A percentile compares a stretch with the other conserved stretches of the same genome.
Conservation (phyloP, 2,888 invertebrate genomes). For the Liodrosophila aerea region DNA sequence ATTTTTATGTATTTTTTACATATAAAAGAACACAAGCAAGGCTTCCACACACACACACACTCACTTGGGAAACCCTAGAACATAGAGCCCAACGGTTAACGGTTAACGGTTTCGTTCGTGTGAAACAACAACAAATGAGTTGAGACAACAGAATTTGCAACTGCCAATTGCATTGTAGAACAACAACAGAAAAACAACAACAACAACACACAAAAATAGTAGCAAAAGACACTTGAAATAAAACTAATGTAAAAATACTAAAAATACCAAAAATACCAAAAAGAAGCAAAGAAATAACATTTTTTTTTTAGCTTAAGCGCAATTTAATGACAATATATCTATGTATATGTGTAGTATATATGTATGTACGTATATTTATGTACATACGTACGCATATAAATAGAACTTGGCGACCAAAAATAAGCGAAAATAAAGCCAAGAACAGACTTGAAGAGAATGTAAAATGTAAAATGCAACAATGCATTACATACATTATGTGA, state of each 20-base stretch:
- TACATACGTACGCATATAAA: slow-evolving; percentile 20
- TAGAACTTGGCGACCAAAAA: slow-evolving; percentile 31
- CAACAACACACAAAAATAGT: slow-evolving; percentile 25
- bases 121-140: slow-evolving; percentile 17
- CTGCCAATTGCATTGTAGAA: slow-evolving; percentile 68
- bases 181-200: slow-evolving; percentile 17
- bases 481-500: too few species aligned
- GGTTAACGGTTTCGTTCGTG: slow-evolving; percentile 32
- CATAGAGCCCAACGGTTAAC: slow-evolving; percentile 7
- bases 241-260: slow-evolving; percentile 9
- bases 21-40: slow-evolving; percentile 21
- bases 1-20: slow-evolving; percentile 35
- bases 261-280: slow-evolving; percentile 9
- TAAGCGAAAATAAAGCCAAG: slow-evolving; percentile 23
- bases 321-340: slow-evolving; percentile 51
- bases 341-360: slow-evolving; percentile 18
- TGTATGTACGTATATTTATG: slow-evolving; percentile 13
- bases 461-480: too few species aligned
- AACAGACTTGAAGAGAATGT: slow-evolving; percentile 57
- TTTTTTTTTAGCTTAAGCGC: slow-evolving; percentile 32
- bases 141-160: slow-evolving; percentile 45
- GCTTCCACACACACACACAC: slow-evolving; percentile 45
- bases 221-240: slow-evolving; percentile 50
- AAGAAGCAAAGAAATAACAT: slow-evolving; percentile 9
- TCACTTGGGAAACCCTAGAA: slow-evolving; percentile 39